phyloP scores from a whole-genome alignment of 2,797 vertebrate genomes.

The Podarcis lilfordi region DNA sequence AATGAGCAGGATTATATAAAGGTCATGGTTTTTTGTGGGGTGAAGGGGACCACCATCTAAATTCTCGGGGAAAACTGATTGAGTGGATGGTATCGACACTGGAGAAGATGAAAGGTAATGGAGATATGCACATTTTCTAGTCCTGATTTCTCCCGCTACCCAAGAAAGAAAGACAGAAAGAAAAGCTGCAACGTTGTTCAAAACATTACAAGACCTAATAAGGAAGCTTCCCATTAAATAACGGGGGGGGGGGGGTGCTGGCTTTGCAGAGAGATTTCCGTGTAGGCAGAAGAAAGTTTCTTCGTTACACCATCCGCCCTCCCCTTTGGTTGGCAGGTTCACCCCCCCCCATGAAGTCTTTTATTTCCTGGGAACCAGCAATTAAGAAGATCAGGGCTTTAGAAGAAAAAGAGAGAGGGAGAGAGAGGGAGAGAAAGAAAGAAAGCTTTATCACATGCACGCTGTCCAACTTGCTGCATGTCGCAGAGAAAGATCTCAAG shows the following conservation, averaged over 20 bases:
- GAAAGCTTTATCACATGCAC: conserved; percentile 77
- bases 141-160: background rate
- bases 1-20: background rate
- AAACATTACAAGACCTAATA: background rate
- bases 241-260: background rate
- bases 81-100: background rate
- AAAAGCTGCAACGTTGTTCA: background rate
- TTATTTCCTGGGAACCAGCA: conserved; percentile 71
- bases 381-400: conserved; percentile 75
- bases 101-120: background rate
- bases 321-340: background rate
- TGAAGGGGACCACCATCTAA: too few relatives aligned
- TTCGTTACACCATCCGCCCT: background rate
- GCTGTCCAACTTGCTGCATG: conserved; percentile 68
- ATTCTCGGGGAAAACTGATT: background rate
- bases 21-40: background rate
- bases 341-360: conserved; percentile 44
- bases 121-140: background rate
- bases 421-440: conserved; percentile 16
- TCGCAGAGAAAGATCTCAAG: conserved; percentile 67
- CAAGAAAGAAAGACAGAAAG: background rate
- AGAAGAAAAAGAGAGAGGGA: conserved; percentile 57
- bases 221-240: background rate
- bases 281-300: conserved; percentile 1
- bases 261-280: background rate